A percentile compares a stretch with the other conserved stretches of the same genome.
Evolutionary conservation across 2,113 vertebrate genomes (phyloP).

Genomic region (Fregata magnificens): DNA sequence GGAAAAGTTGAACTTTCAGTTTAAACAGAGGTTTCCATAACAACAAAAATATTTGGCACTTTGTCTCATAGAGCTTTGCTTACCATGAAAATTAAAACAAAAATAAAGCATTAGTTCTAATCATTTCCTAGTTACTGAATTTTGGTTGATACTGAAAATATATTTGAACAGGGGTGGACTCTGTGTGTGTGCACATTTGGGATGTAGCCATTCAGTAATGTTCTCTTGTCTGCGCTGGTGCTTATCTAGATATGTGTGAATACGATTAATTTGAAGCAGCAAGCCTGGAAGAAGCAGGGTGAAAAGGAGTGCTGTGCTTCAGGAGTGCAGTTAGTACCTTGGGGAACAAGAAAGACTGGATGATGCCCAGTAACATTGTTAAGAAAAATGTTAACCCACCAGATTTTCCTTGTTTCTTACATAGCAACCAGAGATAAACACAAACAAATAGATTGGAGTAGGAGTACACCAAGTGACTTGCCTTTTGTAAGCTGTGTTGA

Average conservation of each 20-base stretch:
- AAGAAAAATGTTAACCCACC: slow-evolving; percentile 34
- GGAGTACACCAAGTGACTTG: slow-evolving; percentile 45
- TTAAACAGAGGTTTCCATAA: slow-evolving; percentile 39
- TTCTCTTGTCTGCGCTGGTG: neutral
- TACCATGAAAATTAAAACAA: neutral
- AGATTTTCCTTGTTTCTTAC: slow-evolving; percentile 59
- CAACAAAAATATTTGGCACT: slow-evolving; percentile 32
- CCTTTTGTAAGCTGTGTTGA: slow-evolving; percentile 31
- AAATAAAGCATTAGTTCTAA: neutral
- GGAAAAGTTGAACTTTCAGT: slow-evolving; percentile 6
- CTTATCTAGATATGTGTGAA: neutral
- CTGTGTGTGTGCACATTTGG: neutral
- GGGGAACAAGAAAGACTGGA: slow-evolving; percentile 27
- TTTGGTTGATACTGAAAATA: neutral
- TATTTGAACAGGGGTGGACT: neutral
- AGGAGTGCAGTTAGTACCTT: neutral
- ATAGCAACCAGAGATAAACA: slow-evolving; percentile 77
- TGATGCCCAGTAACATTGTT: slow-evolving; percentile 40
- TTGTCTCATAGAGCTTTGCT: neutral
- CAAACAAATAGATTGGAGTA: slow-evolving; percentile 59
- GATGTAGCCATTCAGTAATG: neutral
- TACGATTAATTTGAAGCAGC: neutral
- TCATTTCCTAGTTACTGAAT: neutral
- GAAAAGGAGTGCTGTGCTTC: neutral
- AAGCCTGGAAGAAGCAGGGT: neutral